A percentile compares a stretch with the other conserved stretches of the same genome.
Conservation (phyloP, 2,113 vertebrate species). For the Theristicus caerulescens region DNA sequence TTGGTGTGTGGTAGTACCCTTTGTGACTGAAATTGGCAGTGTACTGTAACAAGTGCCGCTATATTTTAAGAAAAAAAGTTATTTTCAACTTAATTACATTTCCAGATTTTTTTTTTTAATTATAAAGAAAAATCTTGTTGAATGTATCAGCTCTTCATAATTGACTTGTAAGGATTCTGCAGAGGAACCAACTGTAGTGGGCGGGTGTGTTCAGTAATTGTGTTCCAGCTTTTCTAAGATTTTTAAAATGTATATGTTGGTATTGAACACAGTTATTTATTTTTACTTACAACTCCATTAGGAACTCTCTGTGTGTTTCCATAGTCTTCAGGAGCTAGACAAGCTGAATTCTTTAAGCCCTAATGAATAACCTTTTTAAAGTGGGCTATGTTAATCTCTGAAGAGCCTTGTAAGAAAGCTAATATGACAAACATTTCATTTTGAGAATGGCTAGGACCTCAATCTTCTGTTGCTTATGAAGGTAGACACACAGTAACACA, state of each 20-base stretch:
- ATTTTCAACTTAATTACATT: not conserved
- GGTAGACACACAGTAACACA: not conserved
- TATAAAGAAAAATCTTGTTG: not conserved
- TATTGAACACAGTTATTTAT: not conserved
- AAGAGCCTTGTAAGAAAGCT: not conserved
- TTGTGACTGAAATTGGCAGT: not conserved
- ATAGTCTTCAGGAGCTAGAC: not conserved
- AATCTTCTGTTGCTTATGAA: not conserved
- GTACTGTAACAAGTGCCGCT: rapidly evolving
- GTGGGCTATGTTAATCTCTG: not conserved
- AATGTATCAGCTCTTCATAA: not conserved
- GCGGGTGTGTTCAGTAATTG: not conserved
- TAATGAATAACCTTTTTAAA: not conserved
- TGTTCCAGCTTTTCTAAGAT: not conserved
- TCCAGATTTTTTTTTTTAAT: not conserved
- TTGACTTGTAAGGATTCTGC: not conserved
- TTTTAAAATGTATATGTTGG: not conserved
- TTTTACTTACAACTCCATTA: not conserved
- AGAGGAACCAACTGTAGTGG: not conserved
- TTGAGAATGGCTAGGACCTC: not conserved
- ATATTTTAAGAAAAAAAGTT: not conserved
- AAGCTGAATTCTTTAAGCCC: not conserved
- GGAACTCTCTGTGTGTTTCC: not conserved
- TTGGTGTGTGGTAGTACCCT: not conserved
- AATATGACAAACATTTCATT: not conserved